These are phyloP conservation scores for Steinernema carpocapsae DNA, from an alignment of 2,888 invertebrate genomes.

Conservation along the genomic window DNA sequence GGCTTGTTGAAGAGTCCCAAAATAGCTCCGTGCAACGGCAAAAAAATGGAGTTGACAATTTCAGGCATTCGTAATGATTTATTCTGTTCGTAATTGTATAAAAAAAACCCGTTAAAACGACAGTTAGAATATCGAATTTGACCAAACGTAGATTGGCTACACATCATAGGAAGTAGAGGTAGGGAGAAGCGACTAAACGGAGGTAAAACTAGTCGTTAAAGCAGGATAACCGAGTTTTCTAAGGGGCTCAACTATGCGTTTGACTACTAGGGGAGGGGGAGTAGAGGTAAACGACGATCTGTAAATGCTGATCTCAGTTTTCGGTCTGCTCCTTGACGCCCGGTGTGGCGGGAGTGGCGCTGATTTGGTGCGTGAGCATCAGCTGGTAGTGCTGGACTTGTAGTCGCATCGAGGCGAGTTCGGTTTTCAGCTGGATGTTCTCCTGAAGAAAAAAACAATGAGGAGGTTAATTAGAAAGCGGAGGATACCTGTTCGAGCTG, in stretches of 20 bases:
- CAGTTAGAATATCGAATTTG: neutral
- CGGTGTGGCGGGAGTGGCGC: neutral
- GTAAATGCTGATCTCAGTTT: neutral
- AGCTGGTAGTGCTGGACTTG: constrained; percentile 22
- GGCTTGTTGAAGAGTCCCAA: too few relatives aligned
- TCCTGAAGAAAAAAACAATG: constrained; percentile 73
- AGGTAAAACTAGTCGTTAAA: constrained; percentile 10
- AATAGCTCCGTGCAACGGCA: too few relatives aligned
- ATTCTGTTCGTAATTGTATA: constrained; percentile 11
- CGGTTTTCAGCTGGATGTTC: constrained; percentile 76
- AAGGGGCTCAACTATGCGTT: constrained; percentile 10
- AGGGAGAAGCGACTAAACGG: constrained; percentile 1
- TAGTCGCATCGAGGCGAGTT: constrained; percentile 74
- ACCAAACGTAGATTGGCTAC: constrained; percentile 20
- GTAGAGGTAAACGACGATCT: neutral
- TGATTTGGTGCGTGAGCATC: constrained; percentile 21
- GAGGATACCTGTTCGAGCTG: constrained; percentile 79
- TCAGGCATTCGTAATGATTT: constrained; percentile 10
- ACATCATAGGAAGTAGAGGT: neutral
- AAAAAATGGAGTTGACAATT: too few relatives aligned
- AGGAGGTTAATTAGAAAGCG: constrained; percentile 30
- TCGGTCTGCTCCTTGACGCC: constrained; percentile 10
- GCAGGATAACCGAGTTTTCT: constrained; percentile 8
- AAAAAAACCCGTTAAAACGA: neutral
- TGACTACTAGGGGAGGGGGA: neutral